Percentiles rank a stretch among this genome's conserved stretches.
Conservation (phyloP, 2,797 vertebrate species). For the Poeciliopsis infans region DNA sequence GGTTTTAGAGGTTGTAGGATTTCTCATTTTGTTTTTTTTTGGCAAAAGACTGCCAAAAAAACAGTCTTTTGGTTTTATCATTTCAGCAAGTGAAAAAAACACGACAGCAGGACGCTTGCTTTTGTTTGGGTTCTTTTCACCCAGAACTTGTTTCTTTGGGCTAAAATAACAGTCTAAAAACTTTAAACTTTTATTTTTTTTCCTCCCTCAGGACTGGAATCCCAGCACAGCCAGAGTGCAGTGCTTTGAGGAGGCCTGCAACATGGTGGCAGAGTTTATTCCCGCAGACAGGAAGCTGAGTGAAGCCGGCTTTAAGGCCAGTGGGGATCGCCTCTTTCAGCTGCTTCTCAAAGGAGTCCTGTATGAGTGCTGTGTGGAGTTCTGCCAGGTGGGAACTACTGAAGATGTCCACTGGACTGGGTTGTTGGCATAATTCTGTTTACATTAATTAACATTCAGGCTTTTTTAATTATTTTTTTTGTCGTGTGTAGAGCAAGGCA, state of each 20-base stretch:
- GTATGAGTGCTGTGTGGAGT: constrained; percentile 98
- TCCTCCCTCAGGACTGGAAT: constrained; percentile 88
- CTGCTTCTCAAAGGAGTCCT: constrained; percentile 96
- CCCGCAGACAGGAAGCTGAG: constrained; percentile 97
- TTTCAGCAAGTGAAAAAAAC: too few relatives aligned
- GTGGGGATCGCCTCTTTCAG: constrained; percentile 94
- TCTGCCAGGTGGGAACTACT: constrained; percentile 84
- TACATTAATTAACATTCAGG: not conserved
- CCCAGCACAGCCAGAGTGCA: constrained; percentile 97
- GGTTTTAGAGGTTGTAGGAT: too few relatives aligned
- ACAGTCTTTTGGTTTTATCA: too few relatives aligned
- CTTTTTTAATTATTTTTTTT: not conserved
- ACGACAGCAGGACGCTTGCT: too few relatives aligned
- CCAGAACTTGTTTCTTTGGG: not conserved
- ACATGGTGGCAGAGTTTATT: constrained; percentile 98
- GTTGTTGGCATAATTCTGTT: not conserved
- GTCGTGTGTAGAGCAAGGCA: constrained; percentile 87
- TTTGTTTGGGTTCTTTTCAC: too few relatives aligned
- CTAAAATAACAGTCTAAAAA: not conserved
- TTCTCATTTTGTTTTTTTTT: too few relatives aligned
- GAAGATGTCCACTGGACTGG: not conserved
- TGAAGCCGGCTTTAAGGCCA: constrained; percentile 97
- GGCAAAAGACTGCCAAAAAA: too few relatives aligned
- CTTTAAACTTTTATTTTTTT: not conserved
- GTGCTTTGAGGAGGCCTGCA: constrained; percentile 96